Evolutionary conservation across 2,797 vertebrate species (phyloP), one percentile per base, ranked within the genome.

Genomic region (Gadopsis marmoratus): DNA sequence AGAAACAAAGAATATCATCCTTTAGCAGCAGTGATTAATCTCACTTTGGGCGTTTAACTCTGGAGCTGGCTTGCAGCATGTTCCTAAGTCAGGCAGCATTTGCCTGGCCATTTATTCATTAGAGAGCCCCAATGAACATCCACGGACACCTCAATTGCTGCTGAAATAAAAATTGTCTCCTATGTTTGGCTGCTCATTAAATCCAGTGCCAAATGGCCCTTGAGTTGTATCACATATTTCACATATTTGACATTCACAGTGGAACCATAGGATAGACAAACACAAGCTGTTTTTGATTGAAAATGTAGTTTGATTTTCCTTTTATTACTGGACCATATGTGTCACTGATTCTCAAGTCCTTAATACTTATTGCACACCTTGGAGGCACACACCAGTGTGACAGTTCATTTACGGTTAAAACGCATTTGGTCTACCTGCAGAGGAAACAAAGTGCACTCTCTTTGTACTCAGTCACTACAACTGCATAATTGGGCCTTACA

Each of bases 1-100:
- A 91, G 83, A 92, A 92, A 91, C 82, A 95, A 93, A 94, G 83
- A 89, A 76, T 79, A 80, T 86, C 81, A 92, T 92, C 90, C 76
- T 2, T 59, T 73, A 33, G 56, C 78, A 81, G 71, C 85, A 85
- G 6, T 78, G 86, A 95, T 95, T 95, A 94, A 90, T 94, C 91
- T 94, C 90, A 83, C 88, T 95, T 94, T 92, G 79, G 78, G 78
- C 82, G 81, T 91, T 61, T 85, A 81, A 77, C 73, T 86, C 63
- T 12, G 73, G 79, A 88, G 87, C 81, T 39, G 29, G 78, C 75
- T 74, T 88, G 86, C 75, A 85, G 0, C 71, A 88, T 76, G 82
- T 91, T 90, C 64, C 5, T 0, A 67, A 92, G 90, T 94, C 91
- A 92, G 85, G 91, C 81, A 81, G 81, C 91, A 94, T 95, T 92